Evolutionary conservation across 2,113 vertebrate genomes (phyloP).

Genomic region (Glareola pratincola): DNA sequence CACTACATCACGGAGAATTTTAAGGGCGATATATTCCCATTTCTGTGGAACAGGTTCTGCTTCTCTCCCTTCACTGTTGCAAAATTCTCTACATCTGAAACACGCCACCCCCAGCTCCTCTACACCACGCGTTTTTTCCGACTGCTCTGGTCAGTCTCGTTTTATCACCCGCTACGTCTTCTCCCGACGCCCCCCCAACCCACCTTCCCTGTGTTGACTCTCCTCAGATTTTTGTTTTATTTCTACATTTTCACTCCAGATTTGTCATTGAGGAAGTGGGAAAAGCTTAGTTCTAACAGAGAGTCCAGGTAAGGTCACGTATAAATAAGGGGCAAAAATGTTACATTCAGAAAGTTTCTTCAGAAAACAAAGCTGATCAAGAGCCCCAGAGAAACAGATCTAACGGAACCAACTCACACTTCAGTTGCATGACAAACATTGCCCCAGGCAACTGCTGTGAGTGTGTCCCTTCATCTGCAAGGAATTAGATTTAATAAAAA

Average conservation of each 20-base stretch:
- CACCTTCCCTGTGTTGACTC: not conserved
- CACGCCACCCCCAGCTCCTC: not conserved
- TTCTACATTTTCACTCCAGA: not conserved
- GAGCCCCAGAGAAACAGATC: not conserved
- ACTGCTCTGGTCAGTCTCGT: not conserved
- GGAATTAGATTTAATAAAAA: not conserved
- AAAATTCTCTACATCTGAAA: not conserved
- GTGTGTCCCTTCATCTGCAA: not conserved
- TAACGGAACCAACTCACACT: not conserved
- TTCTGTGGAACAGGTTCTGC: not conserved
- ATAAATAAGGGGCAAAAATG: not conserved
- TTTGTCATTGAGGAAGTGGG: not conserved
- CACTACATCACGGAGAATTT: not conserved
- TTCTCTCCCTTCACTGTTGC: not conserved
- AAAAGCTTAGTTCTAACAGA: not conserved
- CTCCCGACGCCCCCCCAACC: not conserved
- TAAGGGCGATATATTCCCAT: not conserved
- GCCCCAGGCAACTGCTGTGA: not conserved
- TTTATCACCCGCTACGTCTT: not conserved
- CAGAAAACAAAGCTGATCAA: not conserved
- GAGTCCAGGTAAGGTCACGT: not conserved
- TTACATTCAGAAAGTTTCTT: not conserved
- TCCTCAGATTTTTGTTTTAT: not conserved
- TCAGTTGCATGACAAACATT: not conserved
- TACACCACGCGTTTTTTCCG: not conserved